Evolutionary conservation across 2,888 invertebrate genomes (phyloP).

Genomic region (Mycalesis mineus): DNA sequence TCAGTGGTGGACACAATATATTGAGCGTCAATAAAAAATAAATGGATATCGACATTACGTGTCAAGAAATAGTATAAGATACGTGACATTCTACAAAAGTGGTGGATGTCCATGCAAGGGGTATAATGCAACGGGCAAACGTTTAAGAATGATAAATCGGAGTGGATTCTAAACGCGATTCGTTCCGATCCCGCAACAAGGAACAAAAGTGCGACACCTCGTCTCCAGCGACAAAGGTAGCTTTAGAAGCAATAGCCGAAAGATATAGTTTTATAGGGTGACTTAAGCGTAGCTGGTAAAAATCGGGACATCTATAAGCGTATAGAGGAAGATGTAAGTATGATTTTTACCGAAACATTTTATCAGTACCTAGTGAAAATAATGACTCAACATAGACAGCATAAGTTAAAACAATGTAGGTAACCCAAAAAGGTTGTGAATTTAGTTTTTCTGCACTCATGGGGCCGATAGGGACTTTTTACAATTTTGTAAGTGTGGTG

Average conservation of each 20-base stretch:
- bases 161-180: slow-evolving; percentile 61
- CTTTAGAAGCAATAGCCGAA: slow-evolving; percentile 8
- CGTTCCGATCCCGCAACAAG: slow-evolving; percentile 63
- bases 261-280: not conserved
- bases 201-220: slow-evolving; percentile 65
- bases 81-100: slow-evolving; percentile 67
- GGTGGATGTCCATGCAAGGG: slow-evolving; percentile 66
- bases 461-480: too few relatives aligned
- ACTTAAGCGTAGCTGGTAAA: not conserved
- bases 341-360: too few relatives aligned
- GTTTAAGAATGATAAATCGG: slow-evolving; percentile 76
- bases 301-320: not conserved
- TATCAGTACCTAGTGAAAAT: too few relatives aligned
- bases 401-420: too few relatives aligned
- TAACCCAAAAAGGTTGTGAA: too few relatives aligned
- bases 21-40: slow-evolving; percentile 27
- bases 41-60: slow-evolving; percentile 41
- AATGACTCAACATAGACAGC: too few relatives aligned
- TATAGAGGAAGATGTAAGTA: not conserved
- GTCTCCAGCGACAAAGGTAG: slow-evolving; percentile 34
- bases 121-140: slow-evolving; percentile 56
- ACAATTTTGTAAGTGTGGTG: too few relatives aligned
- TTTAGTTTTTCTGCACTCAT: too few relatives aligned
- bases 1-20: slow-evolving; percentile 24
- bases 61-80: slow-evolving; percentile 49